These are phyloP conservation scores for Ptilorrhoa leucosticta DNA, from an alignment of 2,113 vertebrate species.

Conservation along the genomic window DNA sequence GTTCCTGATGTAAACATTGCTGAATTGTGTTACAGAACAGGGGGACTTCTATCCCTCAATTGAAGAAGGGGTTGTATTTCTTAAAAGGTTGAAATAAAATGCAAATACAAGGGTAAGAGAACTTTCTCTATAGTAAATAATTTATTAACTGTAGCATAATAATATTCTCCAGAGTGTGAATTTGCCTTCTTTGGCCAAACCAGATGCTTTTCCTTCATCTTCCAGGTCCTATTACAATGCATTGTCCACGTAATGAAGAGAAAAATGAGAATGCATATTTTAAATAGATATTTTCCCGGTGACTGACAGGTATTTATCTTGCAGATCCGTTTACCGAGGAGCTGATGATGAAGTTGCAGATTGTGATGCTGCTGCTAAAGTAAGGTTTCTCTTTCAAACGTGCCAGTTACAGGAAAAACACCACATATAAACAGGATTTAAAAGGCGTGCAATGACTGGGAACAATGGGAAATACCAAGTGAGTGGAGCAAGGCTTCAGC, in stretches of 20 bases:
- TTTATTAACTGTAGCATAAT: background rate
- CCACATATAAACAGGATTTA: background rate
- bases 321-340: accelerated
- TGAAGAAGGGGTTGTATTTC: background rate
- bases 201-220: background rate
- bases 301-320: background rate
- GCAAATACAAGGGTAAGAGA: background rate
- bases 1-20: background rate
- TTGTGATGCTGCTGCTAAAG: background rate
- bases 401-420: background rate
- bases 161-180: background rate
- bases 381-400: background rate
- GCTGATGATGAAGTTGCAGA: background rate
- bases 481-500: background rate
- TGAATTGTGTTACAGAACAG: background rate
- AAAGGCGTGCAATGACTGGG: background rate
- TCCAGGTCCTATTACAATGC: background rate
- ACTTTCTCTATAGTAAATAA: background rate
- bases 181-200: background rate
- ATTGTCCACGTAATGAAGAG: background rate
- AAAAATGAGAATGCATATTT: background rate
- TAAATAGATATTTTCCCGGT: background rate
- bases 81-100: background rate
- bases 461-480: background rate
- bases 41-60: background rate